Evolutionary conservation across 2,113 vertebrate species (phyloP).

Genomic region (Polypterus bichir): DNA sequence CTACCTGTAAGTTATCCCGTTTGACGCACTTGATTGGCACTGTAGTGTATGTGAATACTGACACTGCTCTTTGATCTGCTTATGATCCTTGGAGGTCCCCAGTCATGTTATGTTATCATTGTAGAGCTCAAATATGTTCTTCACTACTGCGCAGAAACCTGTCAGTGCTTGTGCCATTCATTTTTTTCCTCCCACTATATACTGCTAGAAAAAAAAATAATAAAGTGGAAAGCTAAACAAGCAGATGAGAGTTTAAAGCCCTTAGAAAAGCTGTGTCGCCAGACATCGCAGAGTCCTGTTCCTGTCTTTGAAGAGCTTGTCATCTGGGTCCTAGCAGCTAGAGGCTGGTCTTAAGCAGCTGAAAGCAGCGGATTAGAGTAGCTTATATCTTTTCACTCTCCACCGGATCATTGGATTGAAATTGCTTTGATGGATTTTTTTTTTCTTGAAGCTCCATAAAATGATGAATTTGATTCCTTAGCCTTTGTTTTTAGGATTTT

Average conservation of each 20-base stretch:
- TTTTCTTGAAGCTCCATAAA: constrained; percentile 35
- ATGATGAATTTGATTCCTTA: constrained; percentile 32
- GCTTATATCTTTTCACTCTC: constrained; percentile 60
- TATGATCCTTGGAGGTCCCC: too few relatives aligned
- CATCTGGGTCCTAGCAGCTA: constrained; percentile 34
- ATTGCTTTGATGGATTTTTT: constrained; percentile 47
- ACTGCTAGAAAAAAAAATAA: background rate
- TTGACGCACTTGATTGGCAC: too few relatives aligned
- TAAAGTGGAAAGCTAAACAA: constrained; percentile 31
- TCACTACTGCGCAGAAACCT: constrained; percentile 15
- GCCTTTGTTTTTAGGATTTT: constrained; percentile 25
- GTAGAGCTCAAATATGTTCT: too few relatives aligned
- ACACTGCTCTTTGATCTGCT: too few relatives aligned
- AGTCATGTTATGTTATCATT: too few relatives aligned
- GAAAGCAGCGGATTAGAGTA: constrained; percentile 61
- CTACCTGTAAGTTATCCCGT: too few relatives aligned
- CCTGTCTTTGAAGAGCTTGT: constrained; percentile 36
- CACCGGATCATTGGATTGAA: constrained; percentile 46
- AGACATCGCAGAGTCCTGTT: constrained; percentile 26
- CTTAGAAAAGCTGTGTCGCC: constrained; percentile 31
- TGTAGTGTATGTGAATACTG: too few relatives aligned
- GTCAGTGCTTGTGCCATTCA: constrained; percentile 20
- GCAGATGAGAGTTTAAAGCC: constrained; percentile 50
- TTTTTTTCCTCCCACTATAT: constrained; percentile 8
- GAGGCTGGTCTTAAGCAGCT: constrained; percentile 43